Conservation (phyloP, 2,797 vertebrate species). For the Enteromius mattozi region DNA sequence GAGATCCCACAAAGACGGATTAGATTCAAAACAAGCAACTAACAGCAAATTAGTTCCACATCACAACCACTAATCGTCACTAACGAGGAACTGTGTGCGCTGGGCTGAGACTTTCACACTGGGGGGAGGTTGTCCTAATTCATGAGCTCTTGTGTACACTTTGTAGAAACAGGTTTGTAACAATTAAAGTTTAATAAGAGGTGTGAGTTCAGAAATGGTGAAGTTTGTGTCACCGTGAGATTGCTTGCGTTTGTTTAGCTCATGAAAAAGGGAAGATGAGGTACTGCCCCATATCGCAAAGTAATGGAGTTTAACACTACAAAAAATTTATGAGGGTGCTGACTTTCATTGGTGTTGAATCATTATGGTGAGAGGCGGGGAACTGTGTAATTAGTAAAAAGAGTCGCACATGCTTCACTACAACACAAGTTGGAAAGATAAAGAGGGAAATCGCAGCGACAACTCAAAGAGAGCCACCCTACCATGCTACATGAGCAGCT, state of each 20-base stretch:
- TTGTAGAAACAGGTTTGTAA: conserved; percentile 29
- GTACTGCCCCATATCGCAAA: neutral
- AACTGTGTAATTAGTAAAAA: neutral
- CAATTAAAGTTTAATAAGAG: conserved; percentile 30
- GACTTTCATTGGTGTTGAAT: neutral
- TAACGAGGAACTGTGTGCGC: conserved; percentile 25
- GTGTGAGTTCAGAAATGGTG: neutral
- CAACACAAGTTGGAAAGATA: conserved; percentile 24
- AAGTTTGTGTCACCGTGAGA: neutral
- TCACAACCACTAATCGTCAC: conserved; percentile 46
- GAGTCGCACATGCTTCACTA: conserved; percentile 27
- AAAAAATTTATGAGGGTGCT: neutral
- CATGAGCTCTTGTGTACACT: conserved; percentile 27
- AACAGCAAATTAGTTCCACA: conserved; percentile 54
- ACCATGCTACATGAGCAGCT: conserved; percentile 13
- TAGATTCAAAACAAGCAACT: conserved; percentile 48
- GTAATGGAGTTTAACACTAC: neutral
- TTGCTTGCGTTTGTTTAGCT: neutral
- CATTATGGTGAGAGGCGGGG: neutral
- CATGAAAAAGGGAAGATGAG: conserved; percentile 8
- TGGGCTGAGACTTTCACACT: conserved; percentile 42
- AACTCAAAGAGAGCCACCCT: conserved; percentile 29
- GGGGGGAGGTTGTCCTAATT: conserved; percentile 35
- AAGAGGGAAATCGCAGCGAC: conserved; percentile 14
- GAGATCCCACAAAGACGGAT: conserved; percentile 42